These are phyloP conservation scores for Halichoeres trimaculatus DNA, from an alignment of 2,113 vertebrate species.

Conservation along the genomic window DNA sequence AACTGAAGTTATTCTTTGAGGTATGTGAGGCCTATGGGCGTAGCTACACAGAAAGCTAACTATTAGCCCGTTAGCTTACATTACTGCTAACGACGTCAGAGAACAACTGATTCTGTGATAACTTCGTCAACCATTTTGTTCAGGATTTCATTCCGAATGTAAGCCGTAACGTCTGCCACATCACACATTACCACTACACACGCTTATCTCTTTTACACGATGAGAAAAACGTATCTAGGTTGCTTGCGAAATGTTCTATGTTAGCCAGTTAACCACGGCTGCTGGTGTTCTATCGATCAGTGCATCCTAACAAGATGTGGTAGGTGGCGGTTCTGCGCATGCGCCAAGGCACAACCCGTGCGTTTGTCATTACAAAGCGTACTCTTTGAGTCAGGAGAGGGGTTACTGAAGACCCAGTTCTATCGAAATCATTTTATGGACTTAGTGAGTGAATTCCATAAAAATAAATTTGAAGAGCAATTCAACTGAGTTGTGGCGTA, in stretches of 20 bases:
- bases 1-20: slow-evolving; percentile 6
- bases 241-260: neutral
- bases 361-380: too few species aligned
- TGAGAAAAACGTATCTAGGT: neutral
- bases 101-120: slow-evolving; percentile 41
- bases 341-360: too few species aligned
- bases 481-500: too few species aligned
- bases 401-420: too few species aligned
- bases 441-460: too few species aligned
- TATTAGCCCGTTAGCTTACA: slow-evolving; percentile 71
- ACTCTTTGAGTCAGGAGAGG: too few species aligned
- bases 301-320: too few species aligned
- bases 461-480: too few species aligned
- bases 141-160: neutral
- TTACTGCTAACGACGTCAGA: slow-evolving; percentile 62
- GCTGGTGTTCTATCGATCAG: neutral
- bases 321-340: too few species aligned
- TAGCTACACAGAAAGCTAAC: slow-evolving; percentile 46
- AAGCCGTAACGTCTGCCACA: neutral
- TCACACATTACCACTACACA: fast-evolving
- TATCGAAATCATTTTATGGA: too few species aligned
- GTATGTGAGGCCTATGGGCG: slow-evolving; percentile 61
- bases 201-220: fast-evolving
- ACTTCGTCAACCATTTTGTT: slow-evolving; percentile 40
- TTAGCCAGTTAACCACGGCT: slow-evolving; percentile 12